These are phyloP conservation scores for Netelia melanura DNA, from an alignment of 2,888 invertebrate genomes.

Conservation along the genomic window DNA sequence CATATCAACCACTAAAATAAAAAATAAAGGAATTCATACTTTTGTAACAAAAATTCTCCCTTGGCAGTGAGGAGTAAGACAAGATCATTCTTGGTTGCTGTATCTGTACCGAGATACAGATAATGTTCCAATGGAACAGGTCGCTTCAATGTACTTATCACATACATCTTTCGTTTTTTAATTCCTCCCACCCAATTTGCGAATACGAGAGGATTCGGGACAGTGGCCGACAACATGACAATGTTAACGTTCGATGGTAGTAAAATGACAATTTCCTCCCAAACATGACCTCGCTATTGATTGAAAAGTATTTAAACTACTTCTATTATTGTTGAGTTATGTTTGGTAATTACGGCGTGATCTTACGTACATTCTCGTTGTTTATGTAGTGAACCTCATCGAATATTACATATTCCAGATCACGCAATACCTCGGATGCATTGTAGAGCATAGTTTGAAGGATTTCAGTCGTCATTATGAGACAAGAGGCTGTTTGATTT, in stretches of 20 bases:
- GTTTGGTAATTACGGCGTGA: too few relatives aligned
- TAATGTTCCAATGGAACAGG: conserved; percentile 98
- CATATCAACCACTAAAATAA: neutral
- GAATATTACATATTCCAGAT: conserved; percentile 99
- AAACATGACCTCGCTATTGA: conserved; percentile 96
- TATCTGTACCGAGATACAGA: conserved; percentile 93
- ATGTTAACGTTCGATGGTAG: conserved; percentile 97
- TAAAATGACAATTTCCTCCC: conserved; percentile 99
- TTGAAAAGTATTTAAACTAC: conserved; percentile 26
- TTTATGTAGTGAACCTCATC: conserved; percentile 99
- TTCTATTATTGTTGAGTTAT: neutral
- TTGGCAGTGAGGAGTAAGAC: conserved; percentile 93
- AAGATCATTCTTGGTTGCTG: conserved; percentile 90
- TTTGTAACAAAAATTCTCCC: conserved; percentile 89
- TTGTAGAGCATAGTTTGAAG: conserved; percentile 98
- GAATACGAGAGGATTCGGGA: conserved; percentile 98
- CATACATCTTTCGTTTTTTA: conserved; percentile 95
- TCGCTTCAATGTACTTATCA: conserved; percentile 96
- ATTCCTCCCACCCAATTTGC: conserved; percentile 97
- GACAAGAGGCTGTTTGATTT: conserved; percentile 95
- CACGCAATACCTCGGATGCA: conserved; percentile 96
- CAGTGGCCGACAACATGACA: conserved; percentile 98
- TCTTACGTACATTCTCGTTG: conserved; percentile 91
- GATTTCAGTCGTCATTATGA: conserved; percentile 99
- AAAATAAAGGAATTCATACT: conserved; percentile 85